Base-by-base conservation (phyloP, 2,113 vertebrate species). In the Xiphophorus couchianus region DNA sequence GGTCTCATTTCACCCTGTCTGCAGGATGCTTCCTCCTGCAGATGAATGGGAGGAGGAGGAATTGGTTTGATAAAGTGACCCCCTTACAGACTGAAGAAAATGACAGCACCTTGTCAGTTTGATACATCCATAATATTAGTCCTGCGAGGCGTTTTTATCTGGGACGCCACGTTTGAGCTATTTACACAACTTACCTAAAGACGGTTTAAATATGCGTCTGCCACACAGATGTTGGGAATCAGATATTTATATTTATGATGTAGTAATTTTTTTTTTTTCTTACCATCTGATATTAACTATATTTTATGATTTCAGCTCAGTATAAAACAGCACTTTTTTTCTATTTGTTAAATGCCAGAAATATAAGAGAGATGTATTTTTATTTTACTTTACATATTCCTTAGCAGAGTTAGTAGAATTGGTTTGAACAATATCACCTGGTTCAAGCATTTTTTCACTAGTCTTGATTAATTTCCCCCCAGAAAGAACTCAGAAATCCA, bases 1-100 rank as follows among this genome's bases (percentile, higher is more conserved):
- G 15, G 58, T 78, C 75, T 78, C 84, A 87, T 90, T 87, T 76
- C 76, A 71, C 74, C 88, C 77, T 70, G 83, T 78, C 86, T 82
- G 70, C 76, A 88, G 79, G 83, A 90, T 69, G 83, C 77, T 54
- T 81, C 58, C 62, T 86, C 72, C 83, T 78, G 74, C 76, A 28
- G 64, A 76, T 78, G 27, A 66, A 71, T 30, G 31, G 76, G 63
- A 51, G 80, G 64, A 70, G 39, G 14, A 68, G 4, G 39, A 44
- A 42, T 39, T 39, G n/a, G 64, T 66, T 39, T 37, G 35, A 66
- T 66, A 33, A 22, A 37, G 33, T 7, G 27, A 15, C 29, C 28
- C 27, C 14, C 7, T 48, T 19, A 44, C 27, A 10, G 15, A 48
- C 39, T 29, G 17, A 69, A 54, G 51, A n/a, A 58, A 58, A 58